Conservation (phyloP, 2,797 vertebrate species). For the Ptychobarbus kaznakovi region DNA sequence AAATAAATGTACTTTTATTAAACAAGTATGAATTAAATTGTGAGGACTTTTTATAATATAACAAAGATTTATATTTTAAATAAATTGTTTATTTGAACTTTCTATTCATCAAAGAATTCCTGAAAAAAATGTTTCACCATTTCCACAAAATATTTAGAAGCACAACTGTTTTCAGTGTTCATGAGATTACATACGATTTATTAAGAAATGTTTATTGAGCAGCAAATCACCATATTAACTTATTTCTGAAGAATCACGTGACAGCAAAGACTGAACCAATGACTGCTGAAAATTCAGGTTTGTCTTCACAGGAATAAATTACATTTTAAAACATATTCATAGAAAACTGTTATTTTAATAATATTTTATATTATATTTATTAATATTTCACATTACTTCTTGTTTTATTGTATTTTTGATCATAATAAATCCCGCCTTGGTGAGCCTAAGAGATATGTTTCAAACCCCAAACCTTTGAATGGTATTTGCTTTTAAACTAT, state of each 20-base stretch:
- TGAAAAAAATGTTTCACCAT: background rate
- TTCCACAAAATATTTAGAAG: background rate
- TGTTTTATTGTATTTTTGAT: background rate
- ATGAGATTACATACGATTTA: background rate
- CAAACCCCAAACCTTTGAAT: background rate
- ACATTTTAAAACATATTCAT: background rate
- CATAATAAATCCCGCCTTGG: background rate
- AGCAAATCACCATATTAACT: background rate
- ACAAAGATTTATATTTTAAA: background rate
- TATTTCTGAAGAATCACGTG: background rate
- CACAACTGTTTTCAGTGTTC: background rate
- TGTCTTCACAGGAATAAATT: background rate
- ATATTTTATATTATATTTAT: background rate
- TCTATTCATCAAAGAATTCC: background rate
- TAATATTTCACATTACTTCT: background rate
- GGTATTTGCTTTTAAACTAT: background rate
- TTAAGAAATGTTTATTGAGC: background rate
- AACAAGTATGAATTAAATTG: background rate
- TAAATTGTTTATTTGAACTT: background rate
- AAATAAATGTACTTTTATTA: background rate
- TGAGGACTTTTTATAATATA: background rate
- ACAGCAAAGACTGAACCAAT: background rate
- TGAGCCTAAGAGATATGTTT: background rate
- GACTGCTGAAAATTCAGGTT: background rate
- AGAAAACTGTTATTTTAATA: too few species aligned